Conservation (phyloP, 2,113 vertebrate genomes). For the Poeciliopsis occidentalis region DNA sequence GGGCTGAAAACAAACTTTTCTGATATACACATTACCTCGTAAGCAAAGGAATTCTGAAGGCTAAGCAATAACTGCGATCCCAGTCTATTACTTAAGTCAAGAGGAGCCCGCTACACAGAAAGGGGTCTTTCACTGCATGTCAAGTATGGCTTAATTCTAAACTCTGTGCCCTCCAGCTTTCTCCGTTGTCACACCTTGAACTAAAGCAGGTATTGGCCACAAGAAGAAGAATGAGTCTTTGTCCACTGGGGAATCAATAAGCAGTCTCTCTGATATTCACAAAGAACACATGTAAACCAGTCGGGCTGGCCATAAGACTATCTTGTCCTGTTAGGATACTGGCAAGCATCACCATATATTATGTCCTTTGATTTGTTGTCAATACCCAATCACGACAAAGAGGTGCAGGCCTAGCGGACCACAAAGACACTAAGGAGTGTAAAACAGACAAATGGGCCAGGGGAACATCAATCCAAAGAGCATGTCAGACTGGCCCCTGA, state of each 20-base stretch:
- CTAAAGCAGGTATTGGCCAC: slow-evolving; percentile 73
- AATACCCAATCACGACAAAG: slow-evolving; percentile 81
- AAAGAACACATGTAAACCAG: slow-evolving; percentile 80
- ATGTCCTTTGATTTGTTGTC: slow-evolving; percentile 84
- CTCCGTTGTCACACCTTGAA: slow-evolving; percentile 74
- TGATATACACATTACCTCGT: slow-evolving; percentile 92
- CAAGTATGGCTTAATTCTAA: slow-evolving; percentile 84
- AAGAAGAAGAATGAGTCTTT: slow-evolving; percentile 72
- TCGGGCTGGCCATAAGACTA: slow-evolving; percentile 64
- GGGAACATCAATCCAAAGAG: slow-evolving; percentile 80
- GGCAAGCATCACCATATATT: slow-evolving; percentile 81
- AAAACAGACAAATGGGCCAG: slow-evolving; percentile 80
- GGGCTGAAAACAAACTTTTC: slow-evolving; percentile 91
- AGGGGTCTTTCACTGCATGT: slow-evolving; percentile 85
- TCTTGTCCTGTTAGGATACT: slow-evolving; percentile 76
- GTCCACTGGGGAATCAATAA: slow-evolving; percentile 76
- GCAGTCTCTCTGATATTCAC: slow-evolving; percentile 73
- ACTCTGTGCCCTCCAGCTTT: slow-evolving; percentile 71
- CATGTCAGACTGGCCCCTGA: slow-evolving; percentile 73
- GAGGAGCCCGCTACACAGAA: slow-evolving; percentile 77
- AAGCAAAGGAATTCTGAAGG: slow-evolving; percentile 90
- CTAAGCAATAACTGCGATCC: slow-evolving; percentile 92
- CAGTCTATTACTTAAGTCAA: slow-evolving; percentile 91
- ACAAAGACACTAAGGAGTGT: slow-evolving; percentile 80
- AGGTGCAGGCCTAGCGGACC: slow-evolving; percentile 74